Base-by-base conservation (phyloP, 2,797 vertebrate genomes). In the Allenopithecus nigroviridis region DNA sequence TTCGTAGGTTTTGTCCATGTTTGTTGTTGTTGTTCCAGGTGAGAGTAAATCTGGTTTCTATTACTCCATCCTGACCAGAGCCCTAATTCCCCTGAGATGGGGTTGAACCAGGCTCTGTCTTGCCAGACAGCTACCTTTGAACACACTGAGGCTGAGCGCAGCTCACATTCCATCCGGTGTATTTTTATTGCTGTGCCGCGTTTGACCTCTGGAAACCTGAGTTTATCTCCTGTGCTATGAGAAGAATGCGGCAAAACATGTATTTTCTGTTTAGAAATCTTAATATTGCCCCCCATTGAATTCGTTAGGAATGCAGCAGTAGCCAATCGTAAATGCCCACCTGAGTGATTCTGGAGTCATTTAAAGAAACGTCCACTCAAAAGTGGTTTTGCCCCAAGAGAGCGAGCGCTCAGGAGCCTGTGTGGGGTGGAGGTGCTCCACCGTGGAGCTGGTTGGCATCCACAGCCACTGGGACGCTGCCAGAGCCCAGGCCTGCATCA, bases 211-310 rank as follows among this genome's bases (percentile, higher is more conserved):
- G 75, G 76, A 95, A 97, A 97, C 46, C 24, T 89, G 53, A 88
- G 87, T 96, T 93, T 89, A 96, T 94, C 92, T 89, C 36, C 36
- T 39, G 8, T 72, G 96, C 68, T 98, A 22, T 0, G 94, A 96
- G 36, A 94, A 75, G 46, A 97, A 96, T 93, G 97, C 50, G 59
- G 90, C 53, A 83, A 96, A 98, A 84, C 74, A 21, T 13, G 76
- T 90, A 92, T 96, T 98, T 97, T 95, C 74, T 94, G 83, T 95
- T 91, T 70, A 50, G 74, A 92, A 97, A 85, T 30, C 11, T 93
- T 92, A 79, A 19, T 2, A 0, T 95, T 55, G 92, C 81, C 75
- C 0, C 14, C 84, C 41, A 61, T 30, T 39, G 81, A 87, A 26
- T 46, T 76, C 3, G 17, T 30, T 59, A 36, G 80, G 92, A 33